Percentiles rank a stretch among this genome's conserved stretches.
These are phyloP conservation scores for Amphiprion clarkii DNA, from an alignment of 2,797 vertebrate genomes.

Conservation along the genomic window DNA sequence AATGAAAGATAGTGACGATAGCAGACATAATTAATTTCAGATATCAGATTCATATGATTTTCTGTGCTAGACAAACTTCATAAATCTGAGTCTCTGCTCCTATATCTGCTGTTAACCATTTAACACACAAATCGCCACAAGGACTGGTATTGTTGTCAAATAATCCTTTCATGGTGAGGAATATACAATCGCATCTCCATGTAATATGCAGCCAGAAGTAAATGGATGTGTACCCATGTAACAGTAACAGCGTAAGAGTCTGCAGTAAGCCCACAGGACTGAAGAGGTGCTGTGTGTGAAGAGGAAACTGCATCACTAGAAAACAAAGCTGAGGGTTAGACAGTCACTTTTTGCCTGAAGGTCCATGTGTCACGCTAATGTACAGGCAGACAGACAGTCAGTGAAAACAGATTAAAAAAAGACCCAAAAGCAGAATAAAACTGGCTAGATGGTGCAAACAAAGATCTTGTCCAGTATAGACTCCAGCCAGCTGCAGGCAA, in stretches of 20 bases:
- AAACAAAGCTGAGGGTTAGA: constrained; percentile 29
- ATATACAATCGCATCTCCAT: background rate
- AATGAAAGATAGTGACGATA: too few relatives aligned
- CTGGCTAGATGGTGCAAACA: background rate
- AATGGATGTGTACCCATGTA: background rate
- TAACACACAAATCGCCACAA: background rate
- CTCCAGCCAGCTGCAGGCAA: background rate
- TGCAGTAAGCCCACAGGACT: constrained; percentile 13
- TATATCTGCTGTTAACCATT: too few relatives aligned
- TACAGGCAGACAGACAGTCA: background rate
- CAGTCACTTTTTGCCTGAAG: background rate
- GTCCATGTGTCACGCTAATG: background rate
- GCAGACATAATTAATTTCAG: too few relatives aligned
- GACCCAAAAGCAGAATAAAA: constrained; percentile 13
- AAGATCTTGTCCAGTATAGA: too few relatives aligned
- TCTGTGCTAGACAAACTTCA: too few relatives aligned
- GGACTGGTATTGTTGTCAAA: background rate
- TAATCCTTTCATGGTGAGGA: constrained; percentile 38
- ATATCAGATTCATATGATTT: too few relatives aligned
- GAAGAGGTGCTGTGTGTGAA: constrained; percentile 1
- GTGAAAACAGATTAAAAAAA: constrained; percentile 6
- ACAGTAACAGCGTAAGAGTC: background rate
- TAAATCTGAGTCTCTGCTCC: too few relatives aligned
- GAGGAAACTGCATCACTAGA: constrained; percentile 2
- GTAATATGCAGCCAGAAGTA: background rate